Evolutionary conservation across 2,888 invertebrate species (phyloP).

Genomic region (Colostygia pectinataria): DNA sequence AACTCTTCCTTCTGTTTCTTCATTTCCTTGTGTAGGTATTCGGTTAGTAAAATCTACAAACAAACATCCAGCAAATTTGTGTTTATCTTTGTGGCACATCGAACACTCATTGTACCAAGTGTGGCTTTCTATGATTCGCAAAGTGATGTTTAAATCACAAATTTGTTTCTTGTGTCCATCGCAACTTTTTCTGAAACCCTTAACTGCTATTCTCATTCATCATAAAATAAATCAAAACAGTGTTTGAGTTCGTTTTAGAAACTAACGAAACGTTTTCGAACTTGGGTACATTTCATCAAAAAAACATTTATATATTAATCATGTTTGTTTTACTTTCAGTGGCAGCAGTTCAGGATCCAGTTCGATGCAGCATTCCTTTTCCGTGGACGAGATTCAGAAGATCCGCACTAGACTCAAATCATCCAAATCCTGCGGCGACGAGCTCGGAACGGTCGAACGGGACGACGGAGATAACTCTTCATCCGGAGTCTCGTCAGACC

Average conservation of each 20-base stretch:
- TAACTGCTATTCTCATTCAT: neutral
- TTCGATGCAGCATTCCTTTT: conserved; percentile 92
- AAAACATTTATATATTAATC: too few relatives aligned
- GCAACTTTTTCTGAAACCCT: neutral
- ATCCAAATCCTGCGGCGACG: conserved; percentile 94
- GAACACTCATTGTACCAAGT: conserved; percentile 1
- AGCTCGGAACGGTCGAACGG: conserved; percentile 82
- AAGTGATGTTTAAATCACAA: neutral
- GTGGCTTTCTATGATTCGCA: conserved; percentile 8
- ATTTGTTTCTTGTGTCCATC: neutral
- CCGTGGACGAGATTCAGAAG: conserved; percentile 94
- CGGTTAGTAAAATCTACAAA: too few relatives aligned
- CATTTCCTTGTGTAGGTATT: neutral
- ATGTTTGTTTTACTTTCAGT: conserved; percentile 61
- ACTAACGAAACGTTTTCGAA: neutral
- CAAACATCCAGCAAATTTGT: neutral
- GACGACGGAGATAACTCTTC: conserved; percentile 95
- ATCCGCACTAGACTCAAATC: conserved; percentile 92
- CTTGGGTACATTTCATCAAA: too few relatives aligned
- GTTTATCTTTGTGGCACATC: conserved; percentile 1
- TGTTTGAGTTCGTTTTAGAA: neutral
- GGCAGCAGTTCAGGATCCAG: conserved; percentile 89
- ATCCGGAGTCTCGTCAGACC: conserved; percentile 94
- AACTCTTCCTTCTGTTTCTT: neutral
- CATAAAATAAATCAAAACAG: neutral